Base-by-base conservation (phyloP, 2,797 vertebrate genomes). In the Cottoperca gobio region DNA sequence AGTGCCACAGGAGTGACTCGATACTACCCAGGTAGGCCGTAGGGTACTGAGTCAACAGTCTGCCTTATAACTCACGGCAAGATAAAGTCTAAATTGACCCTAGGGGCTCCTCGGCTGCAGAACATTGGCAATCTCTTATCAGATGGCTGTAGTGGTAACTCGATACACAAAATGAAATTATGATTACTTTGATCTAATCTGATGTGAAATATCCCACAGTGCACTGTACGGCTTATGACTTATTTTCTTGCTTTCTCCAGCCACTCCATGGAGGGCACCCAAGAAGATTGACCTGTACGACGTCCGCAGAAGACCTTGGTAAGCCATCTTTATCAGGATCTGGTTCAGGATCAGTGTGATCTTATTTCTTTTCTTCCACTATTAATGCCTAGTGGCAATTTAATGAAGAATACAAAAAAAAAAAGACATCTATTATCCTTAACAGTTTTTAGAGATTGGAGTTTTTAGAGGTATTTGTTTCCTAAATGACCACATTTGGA, bases 261-360 rank as follows among this genome's bases (percentile, higher is more conserved):
- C 98, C 73, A 97, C 97, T 65, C 97, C 96, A 0, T 99, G 98
- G 98, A 96, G 96, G 92, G 96, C 96, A 1, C 97, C 97, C 84
- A 98, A 99, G 88, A 99, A 99, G 95, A 99, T 99, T 8, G 98
- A 99, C 94, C 95, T 99, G 83, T 99, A 99, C 0, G 98, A 99
- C 0, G 98, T 99, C 68, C 97, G 98, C 90, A 94, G 98, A 78
- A 96, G 98, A 85, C 98, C 98, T 24, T 99, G 98, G 98, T 99
- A 88, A 97, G 97, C 26, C 42, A 2, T 23, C 35, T 73, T 72
- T 8, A 71, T 80, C 23, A 21, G 19, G 4, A 63, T n/a, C 5
- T 39, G 23, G 16, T 10, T 54, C 35, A 9, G 8, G 21, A 24
- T 48, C 14, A 24, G 28, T 26, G 37, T 5, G 17, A 48, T 50